Conservation (phyloP, 1,140 invertebrate genomes). For the Trypoxylus dichotomus region DNA sequence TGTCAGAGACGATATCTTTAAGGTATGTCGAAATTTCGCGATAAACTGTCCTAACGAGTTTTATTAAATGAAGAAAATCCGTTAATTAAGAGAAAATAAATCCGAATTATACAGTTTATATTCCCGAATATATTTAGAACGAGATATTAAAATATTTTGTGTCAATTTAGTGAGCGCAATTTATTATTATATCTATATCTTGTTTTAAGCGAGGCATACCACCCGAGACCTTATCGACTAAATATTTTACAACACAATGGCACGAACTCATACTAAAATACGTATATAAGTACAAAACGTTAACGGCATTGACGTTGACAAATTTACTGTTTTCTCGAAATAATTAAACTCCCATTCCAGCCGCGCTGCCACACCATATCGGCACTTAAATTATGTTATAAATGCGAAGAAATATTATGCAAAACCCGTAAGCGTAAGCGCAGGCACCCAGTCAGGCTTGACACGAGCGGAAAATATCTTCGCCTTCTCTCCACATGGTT, state of each 20-base stretch:
- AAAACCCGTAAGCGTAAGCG: conserved; percentile 17
- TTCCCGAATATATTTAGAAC: neutral
- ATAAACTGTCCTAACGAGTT: too few species aligned
- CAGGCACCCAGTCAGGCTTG: neutral
- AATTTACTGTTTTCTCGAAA: conserved; percentile 24
- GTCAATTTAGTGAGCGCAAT: neutral
- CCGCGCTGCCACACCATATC: neutral
- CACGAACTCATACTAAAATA: neutral
- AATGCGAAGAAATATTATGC: conserved; percentile 22
- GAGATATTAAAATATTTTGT: neutral
- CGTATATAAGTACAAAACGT: neutral
- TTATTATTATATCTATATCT: neutral
- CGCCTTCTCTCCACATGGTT: neutral
- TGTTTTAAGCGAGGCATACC: neutral
- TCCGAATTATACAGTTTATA: neutral
- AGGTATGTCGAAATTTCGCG: too few species aligned
- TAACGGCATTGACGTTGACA: neutral
- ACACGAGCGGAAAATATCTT: neutral
- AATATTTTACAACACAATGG: neutral
- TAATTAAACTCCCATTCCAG: conserved; percentile 17
- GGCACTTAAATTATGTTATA: conserved; percentile 21
- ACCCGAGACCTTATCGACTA: neutral
- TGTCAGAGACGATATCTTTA: too few species aligned
- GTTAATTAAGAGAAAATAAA: neutral
- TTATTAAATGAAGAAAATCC: too few species aligned